phyloP scores from a whole-genome alignment of 2,113 vertebrate species.

The Fregetta grallaria region DNA sequence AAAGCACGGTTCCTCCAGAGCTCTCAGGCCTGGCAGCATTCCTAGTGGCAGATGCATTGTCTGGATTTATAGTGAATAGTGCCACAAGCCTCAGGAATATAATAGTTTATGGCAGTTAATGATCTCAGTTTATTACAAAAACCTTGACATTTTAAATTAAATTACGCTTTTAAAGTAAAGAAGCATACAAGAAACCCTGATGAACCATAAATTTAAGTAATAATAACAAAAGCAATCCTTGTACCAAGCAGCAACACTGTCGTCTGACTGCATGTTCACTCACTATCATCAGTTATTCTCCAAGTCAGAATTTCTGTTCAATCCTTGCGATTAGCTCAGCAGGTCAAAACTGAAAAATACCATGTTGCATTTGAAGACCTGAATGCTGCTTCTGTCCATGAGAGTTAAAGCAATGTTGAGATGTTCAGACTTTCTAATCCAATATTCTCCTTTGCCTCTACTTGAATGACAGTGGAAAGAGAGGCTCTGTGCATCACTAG shows the following conservation, averaged over 20 bases:
- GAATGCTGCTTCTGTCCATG: neutral
- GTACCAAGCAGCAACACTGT: neutral
- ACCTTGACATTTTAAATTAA: conserved; percentile 6
- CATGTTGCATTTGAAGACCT: neutral
- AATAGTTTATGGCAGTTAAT: neutral
- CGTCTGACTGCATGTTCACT: neutral
- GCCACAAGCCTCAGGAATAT: neutral
- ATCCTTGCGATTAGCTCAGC: neutral
- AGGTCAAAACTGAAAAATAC: neutral
- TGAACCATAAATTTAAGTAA: neutral
- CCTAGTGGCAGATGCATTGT: neutral
- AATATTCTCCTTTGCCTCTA: neutral
- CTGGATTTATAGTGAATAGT: neutral
- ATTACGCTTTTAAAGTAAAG: neutral
- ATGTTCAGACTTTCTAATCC: neutral
- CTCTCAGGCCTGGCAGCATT: neutral
- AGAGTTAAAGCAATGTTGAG: neutral
- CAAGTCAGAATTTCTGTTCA: neutral
- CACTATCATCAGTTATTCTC: neutral
- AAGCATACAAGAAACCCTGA: neutral
- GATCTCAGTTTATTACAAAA: neutral
- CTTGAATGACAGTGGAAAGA: neutral
- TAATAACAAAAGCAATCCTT: neutral
- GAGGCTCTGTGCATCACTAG: neutral
- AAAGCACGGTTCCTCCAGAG: neutral